Evolutionary conservation across 1,140 invertebrate genomes (phyloP).

Genomic region (Megalopta genalis): DNA sequence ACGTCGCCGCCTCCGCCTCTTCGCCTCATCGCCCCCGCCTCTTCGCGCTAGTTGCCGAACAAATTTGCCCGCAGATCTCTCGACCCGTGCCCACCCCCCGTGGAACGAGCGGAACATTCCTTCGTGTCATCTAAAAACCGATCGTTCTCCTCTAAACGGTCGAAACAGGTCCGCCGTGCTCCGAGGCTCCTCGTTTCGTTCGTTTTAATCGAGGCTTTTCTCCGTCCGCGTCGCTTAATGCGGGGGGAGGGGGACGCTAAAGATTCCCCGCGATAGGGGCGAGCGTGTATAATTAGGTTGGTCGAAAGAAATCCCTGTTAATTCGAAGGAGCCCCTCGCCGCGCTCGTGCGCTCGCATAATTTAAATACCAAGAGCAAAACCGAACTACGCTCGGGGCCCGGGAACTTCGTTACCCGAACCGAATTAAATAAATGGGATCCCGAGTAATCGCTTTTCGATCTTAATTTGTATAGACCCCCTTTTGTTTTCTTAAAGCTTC

Average conservation of each 20-base stretch:
- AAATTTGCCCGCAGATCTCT: slow-evolving; percentile 53
- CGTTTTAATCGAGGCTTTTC: not conserved
- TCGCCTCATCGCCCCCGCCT: too few relatives aligned
- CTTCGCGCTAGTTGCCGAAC: slow-evolving; percentile 39
- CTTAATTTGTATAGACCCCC: slow-evolving; percentile 8
- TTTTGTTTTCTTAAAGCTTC: slow-evolving; percentile 14
- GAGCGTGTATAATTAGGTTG: not conserved
- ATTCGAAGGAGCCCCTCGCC: not conserved
- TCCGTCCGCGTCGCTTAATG: not conserved
- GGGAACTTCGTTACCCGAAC: slow-evolving; percentile 4
- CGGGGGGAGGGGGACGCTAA: not conserved
- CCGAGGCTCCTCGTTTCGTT: not conserved
- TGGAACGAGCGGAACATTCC: slow-evolving; percentile 30
- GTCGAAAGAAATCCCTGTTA: slow-evolving; percentile 23
- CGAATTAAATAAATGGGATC: slow-evolving; percentile 23
- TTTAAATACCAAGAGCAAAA: not conserved
- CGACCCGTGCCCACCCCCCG: not conserved
- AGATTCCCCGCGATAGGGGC: not conserved
- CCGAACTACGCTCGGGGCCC: not conserved
- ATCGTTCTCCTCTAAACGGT: not conserved
- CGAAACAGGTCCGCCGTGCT: too few relatives aligned
- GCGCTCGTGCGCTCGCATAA: not conserved
- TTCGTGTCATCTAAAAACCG: not conserved
- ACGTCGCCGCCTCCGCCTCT: not conserved
- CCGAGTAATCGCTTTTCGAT: slow-evolving; percentile 9